Base-by-base conservation (phyloP, 2,888 invertebrate genomes). In the Omphaloscelis lunosa region DNA sequence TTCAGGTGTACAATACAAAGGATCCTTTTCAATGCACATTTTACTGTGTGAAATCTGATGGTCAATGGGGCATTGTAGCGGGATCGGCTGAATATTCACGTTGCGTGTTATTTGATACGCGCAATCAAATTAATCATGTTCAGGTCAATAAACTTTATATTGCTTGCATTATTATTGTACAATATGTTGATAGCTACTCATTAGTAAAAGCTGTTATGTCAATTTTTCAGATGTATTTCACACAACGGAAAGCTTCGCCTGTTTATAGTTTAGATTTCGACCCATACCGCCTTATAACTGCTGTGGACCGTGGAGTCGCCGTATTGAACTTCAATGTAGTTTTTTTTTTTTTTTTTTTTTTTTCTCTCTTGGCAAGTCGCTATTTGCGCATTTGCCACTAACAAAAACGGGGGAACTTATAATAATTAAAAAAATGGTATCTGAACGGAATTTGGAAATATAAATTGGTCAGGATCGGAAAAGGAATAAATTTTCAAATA, bases 201-300 rank as follows among this genome's bases (percentile, higher is more conserved):
- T 39, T 58, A 48, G 3, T 68, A 68, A 72, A 59, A 65, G 34
- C 9, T 61, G 0, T 48, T 82, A 23, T 75, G 7, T 77, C 56
- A 63, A 68, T 79, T 79, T 95, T 95, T 71, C 94, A 96, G 96
- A 93, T 96, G 90, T 96, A 94, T 87, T 96, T 95, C 76, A 95
- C 96, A 0, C 95, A 95, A 85, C 93, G 92, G 72, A 93, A 91
- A 76, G 79, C 92, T 0, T 96, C 96, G 20, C 96, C 96, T 6
- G 92, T 96, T 2, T 96, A 96, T 80, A 92, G 96, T 83, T 88
- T 96, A 79, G 95, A 95, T 82, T 96, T 96, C 72, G 94, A 94
- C 83, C 90, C 94, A 2, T 92, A 92, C 4, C 94, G 92, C 77
- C 89, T 96, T 2, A 90, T 96, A 27, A 92, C 96, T 3, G 96